Conservation (phyloP, 1,140 invertebrate genomes). For the Bradysia coprophila region DNA sequence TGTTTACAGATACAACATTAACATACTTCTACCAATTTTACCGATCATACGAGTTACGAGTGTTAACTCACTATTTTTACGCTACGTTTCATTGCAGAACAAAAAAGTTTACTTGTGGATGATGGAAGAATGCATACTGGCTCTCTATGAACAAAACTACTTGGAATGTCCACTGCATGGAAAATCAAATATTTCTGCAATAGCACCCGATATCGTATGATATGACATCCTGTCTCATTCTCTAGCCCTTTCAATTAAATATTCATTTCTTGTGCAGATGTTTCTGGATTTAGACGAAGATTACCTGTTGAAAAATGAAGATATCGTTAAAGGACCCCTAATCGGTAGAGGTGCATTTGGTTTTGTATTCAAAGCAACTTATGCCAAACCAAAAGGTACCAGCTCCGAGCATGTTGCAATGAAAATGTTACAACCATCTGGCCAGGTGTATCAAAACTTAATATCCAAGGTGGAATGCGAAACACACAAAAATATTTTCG, state of each 20-base stretch:
- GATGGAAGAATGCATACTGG: slow-evolving; percentile 89
- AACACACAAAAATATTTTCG: too few species aligned
- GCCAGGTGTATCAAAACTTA: slow-evolving; percentile 42
- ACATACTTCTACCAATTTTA: too few species aligned
- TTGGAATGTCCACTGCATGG: slow-evolving; percentile 44
- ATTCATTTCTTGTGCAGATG: slow-evolving; percentile 28
- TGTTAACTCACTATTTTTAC: too few species aligned
- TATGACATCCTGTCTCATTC: background rate
- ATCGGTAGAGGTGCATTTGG: slow-evolving; percentile 95
- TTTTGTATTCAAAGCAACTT: slow-evolving; percentile 78
- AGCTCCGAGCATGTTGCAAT: slow-evolving; percentile 65
- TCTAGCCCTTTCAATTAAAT: slow-evolving; percentile 1
- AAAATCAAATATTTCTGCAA: slow-evolving; percentile 34
- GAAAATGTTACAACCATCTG: slow-evolving; percentile 89
- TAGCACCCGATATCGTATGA: slow-evolving; percentile 55
- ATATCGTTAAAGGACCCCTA: slow-evolving; percentile 57
- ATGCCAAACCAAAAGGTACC: slow-evolving; percentile 35
- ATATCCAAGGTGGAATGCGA: too few species aligned
- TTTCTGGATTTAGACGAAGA: slow-evolving; percentile 75
- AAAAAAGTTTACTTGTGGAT: slow-evolving; percentile 63
- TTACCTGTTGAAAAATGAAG: slow-evolving; percentile 58
- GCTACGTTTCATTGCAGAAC: too few species aligned
- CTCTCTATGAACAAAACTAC: slow-evolving; percentile 42
- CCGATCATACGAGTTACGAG: too few species aligned
- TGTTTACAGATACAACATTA: too few species aligned